Percentiles rank a stretch among this genome's conserved stretches.
Conservation (phyloP, 2,888 invertebrate species). For the Drosophila quinaria region DNA sequence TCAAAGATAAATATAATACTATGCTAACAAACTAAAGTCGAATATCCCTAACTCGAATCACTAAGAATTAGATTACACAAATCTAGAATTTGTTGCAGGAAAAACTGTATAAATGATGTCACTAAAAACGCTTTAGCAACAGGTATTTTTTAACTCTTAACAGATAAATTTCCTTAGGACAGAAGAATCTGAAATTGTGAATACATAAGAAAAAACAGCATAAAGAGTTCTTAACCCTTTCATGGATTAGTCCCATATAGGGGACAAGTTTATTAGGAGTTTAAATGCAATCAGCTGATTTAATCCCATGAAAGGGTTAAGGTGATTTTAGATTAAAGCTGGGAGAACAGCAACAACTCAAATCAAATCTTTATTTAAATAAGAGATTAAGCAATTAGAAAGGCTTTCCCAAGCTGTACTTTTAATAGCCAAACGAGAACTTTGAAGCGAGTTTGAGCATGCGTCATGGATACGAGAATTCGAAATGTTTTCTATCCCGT, state of each 20-base stretch:
- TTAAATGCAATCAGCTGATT: no score
- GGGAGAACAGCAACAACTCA: background rate
- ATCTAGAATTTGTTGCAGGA: no score
- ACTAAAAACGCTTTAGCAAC: no score
- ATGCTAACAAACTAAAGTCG: no score
- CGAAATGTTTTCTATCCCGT: constrained; percentile 1
- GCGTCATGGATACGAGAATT: constrained; percentile 28
- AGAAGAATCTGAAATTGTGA: background rate
- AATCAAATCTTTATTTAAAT: background rate
- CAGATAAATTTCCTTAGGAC: background rate
- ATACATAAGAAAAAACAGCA: background rate
- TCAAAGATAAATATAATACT: background rate
- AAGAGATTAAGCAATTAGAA: background rate
- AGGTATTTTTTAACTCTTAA: background rate
- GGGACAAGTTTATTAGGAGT: no score
- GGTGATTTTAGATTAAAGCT: background rate
- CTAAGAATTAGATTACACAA: no score
- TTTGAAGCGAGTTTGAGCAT: constrained; percentile 10
- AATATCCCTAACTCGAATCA: no score
- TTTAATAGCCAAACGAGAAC: constrained; percentile 25
- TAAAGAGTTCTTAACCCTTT: background rate
- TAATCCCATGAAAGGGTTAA: no score
- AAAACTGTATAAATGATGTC: no score
- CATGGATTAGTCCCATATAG: no score
- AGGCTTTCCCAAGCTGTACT: constrained; percentile 23